Evolutionary conservation across 2,797 vertebrate genomes (phyloP), one percentile per base, ranked within the genome.

Genomic region (Sebastes glaucus): DNA sequence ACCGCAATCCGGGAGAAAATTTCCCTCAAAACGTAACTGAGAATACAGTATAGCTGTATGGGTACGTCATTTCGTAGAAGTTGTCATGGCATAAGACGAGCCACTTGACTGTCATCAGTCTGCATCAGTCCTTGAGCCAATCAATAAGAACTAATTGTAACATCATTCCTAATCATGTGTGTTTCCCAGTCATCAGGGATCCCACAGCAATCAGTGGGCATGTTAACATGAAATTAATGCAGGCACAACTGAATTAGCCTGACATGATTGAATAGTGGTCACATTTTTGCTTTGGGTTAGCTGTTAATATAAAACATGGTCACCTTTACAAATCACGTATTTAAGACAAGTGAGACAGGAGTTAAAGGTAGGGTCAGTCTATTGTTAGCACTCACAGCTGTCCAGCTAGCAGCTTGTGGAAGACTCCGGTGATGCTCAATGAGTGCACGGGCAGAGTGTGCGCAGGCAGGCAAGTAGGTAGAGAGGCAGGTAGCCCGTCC

Each of bases 191-290:
- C 78, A 8, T 60, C 6, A 56, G 76, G 66, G 74, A 70, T 60
- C 68, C 35, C 56, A 13, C 56, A 71, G 70, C 77, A 84, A 77
- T 78, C 79, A 81, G 33, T 7, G 14, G 18, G 35, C 73, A 11
- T 75, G 82, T 79, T 85, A 71, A 82, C 86, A 80, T 57, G 49
- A 66, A 74, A 83, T 74, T 2, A 81, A 64, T 11, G 38, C 20
- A 20, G 11, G 59, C 1, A 11, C 0, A 27, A 55, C 3, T 59
- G 64, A 4, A 46, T 86, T 69, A 52, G 63, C 33, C 22, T 14
- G 49, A 35, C 22, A 57, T 2, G 46, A 71, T 20, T 56, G 18
- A 75, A 30, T 33, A 46, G 59, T 13, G 23, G 65, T 53, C 33
- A 61, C 18, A 56, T 27, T 11, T 32, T 3, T 71, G 4, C 33